Conservation (phyloP, 1,140 invertebrate species). For the Zaprionus ornatus region DNA sequence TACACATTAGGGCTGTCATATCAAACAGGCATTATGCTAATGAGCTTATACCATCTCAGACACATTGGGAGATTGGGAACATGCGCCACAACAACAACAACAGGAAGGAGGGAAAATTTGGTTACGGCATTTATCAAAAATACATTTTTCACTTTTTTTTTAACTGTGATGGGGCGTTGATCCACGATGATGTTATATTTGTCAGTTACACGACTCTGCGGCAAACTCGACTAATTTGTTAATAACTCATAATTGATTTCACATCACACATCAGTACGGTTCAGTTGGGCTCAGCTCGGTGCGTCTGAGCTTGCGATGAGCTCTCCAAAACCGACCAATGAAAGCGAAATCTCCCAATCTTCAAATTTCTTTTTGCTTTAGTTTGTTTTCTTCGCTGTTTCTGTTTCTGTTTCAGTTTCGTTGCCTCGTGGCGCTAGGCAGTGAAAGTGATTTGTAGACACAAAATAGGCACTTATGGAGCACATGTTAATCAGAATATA, state of each 20-base stretch:
- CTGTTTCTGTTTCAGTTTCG: constrained; percentile 29
- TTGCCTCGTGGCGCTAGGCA: constrained; percentile 49
- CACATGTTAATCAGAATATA: constrained; percentile 77
- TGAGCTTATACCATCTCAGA: constrained; percentile 52
- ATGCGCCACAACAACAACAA: not conserved
- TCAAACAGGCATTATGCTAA: constrained; percentile 74
- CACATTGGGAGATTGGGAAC: constrained; percentile 41
- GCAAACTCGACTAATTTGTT: constrained; percentile 67
- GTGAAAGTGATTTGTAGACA: constrained; percentile 72
- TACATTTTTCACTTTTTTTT: constrained; percentile 42
- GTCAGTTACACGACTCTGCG: constrained; percentile 68
- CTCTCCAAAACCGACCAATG: constrained; percentile 42
- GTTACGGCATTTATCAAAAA: constrained; percentile 38
- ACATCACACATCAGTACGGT: constrained; percentile 53
- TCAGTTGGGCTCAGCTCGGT: constrained; percentile 11
- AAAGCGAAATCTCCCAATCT: constrained; percentile 69
- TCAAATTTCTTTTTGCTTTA: constrained; percentile 62
- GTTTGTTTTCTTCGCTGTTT: constrained; percentile 52
- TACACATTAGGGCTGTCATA: constrained; percentile 63
- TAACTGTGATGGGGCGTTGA: constrained; percentile 48
- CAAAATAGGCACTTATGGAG: constrained; percentile 60
- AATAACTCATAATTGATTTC: constrained; percentile 81
- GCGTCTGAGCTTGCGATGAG: constrained; percentile 40
- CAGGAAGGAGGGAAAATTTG: constrained; percentile 36
- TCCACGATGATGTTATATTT: constrained; percentile 54